These are phyloP conservation scores for Amphipyra berbera DNA, from an alignment of 2,888 invertebrate species.

Conservation along the genomic window DNA sequence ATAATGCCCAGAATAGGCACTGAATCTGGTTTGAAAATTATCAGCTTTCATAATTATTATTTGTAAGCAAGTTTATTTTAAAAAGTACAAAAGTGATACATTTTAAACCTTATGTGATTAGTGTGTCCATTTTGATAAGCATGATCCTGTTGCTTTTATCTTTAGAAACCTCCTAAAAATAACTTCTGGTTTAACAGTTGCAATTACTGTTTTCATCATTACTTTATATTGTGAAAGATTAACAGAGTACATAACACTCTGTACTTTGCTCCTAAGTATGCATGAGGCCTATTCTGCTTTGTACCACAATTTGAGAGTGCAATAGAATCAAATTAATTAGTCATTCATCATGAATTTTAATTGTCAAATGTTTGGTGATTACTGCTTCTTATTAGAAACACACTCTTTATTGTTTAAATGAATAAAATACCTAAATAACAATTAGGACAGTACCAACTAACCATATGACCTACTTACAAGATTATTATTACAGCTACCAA, in stretches of 20 bases:
- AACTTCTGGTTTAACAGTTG: conserved; percentile 1
- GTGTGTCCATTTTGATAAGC: conserved; percentile 32
- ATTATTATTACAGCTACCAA: neutral
- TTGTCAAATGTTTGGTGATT: neutral
- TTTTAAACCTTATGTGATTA: conserved; percentile 33
- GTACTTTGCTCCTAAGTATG: neutral
- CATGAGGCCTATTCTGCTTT: neutral
- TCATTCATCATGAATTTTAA: conserved; percentile 1
- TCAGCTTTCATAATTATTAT: conserved; percentile 25
- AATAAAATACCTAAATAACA: neutral
- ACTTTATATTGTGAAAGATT: conserved; percentile 44
- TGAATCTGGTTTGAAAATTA: conserved; percentile 10
- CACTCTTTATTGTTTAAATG: neutral
- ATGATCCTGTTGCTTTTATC: conserved; percentile 14
- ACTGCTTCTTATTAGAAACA: conserved; percentile 3
- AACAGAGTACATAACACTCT: neutral
- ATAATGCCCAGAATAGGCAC: conserved; percentile 3
- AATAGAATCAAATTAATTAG: neutral
- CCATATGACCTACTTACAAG: conserved; percentile 28
- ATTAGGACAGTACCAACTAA: conserved; percentile 12
- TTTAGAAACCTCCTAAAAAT: conserved; percentile 16
- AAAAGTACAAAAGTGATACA: conserved; percentile 15
- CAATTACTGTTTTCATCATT: conserved; percentile 10
- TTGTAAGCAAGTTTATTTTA: conserved; percentile 23
- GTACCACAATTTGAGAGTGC: conserved; percentile 2